phyloP scores from a whole-genome alignment of 1,140 invertebrate species.

The Acromyrmex charruanus region DNA sequence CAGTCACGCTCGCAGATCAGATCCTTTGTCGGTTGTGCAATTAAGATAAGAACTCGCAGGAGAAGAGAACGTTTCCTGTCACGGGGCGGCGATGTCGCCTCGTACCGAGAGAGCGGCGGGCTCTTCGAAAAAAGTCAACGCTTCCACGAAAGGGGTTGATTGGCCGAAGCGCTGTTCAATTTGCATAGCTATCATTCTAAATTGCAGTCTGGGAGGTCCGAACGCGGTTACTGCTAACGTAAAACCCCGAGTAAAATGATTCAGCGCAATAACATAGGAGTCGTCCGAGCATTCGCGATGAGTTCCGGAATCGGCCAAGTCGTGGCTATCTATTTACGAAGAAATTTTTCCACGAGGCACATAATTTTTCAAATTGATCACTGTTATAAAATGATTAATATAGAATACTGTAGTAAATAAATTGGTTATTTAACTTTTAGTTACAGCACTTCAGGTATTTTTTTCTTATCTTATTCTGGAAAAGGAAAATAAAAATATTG shows the following conservation, averaged over 20 bases:
- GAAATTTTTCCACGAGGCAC: background rate
- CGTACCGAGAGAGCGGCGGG: slow-evolving; percentile 1
- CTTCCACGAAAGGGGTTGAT: slow-evolving; percentile 61
- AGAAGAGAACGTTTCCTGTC: slow-evolving; percentile 58
- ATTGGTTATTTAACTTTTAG: background rate
- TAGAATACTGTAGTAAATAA: background rate
- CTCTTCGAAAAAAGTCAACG: slow-evolving; percentile 35
- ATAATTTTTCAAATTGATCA: background rate
- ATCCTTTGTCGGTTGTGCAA: slow-evolving; percentile 69
- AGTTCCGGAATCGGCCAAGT: background rate
- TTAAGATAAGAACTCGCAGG: slow-evolving; percentile 59
- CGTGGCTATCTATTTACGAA: background rate
- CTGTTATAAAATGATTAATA: background rate
- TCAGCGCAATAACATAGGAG: slow-evolving; percentile 30
- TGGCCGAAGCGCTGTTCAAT: slow-evolving; percentile 62
- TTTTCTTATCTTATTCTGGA: no score
- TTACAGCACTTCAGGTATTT: no score
- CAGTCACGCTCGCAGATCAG: slow-evolving; percentile 74
- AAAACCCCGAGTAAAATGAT: slow-evolving; percentile 43
- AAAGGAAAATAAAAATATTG: no score
- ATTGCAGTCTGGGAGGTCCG: slow-evolving; percentile 54
- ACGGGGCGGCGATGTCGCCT: slow-evolving; percentile 44
- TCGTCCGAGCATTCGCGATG: slow-evolving; percentile 3
- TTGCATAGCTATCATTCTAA: slow-evolving; percentile 65
- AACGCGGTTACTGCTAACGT: slow-evolving; percentile 33